Evolutionary conservation across 1,140 invertebrate species (phyloP).

Genomic region (Drosophila nebulosa): DNA sequence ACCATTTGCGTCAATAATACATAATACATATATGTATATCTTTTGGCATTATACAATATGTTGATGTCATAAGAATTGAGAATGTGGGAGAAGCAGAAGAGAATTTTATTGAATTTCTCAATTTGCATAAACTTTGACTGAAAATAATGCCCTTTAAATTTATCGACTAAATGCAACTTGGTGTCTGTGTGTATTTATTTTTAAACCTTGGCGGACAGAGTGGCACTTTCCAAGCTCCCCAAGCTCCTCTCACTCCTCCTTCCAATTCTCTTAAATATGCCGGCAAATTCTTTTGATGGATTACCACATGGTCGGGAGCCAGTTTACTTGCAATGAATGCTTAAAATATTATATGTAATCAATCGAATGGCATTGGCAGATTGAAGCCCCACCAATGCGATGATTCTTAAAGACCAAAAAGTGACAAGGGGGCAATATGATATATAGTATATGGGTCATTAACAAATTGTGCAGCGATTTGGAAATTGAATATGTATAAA

Average conservation of each 20-base stretch:
- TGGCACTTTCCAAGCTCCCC: too few species aligned
- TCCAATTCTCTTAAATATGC: background rate
- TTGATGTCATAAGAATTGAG: background rate
- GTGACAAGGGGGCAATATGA: slow-evolving; percentile 15
- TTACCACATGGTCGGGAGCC: background rate
- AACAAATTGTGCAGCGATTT: slow-evolving; percentile 49
- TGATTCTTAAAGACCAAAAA: background rate
- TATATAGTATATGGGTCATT: slow-evolving; percentile 58
- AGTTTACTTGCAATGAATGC: slow-evolving; percentile 31
- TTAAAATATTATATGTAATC: slow-evolving; percentile 47
- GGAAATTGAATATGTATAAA: slow-evolving; percentile 29
- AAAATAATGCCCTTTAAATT: background rate
- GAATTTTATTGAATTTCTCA: background rate
- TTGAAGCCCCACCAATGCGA: slow-evolving; percentile 37
- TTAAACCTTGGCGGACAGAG: slow-evolving; percentile 9
- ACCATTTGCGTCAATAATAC: slow-evolving; percentile 35
- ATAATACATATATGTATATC: background rate
- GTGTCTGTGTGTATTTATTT: background rate
- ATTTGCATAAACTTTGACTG: background rate
- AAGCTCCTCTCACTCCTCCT: too few species aligned
- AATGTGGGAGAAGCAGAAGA: background rate
- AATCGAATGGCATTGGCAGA: slow-evolving; percentile 50
- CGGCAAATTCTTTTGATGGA: background rate
- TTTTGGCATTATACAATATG: background rate
- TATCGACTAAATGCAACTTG: background rate